A percentile compares a stretch with the other conserved stretches of the same genome.
phyloP scores from a whole-genome alignment of 2,113 vertebrate species.

The Lepisosteus osseus region DNA sequence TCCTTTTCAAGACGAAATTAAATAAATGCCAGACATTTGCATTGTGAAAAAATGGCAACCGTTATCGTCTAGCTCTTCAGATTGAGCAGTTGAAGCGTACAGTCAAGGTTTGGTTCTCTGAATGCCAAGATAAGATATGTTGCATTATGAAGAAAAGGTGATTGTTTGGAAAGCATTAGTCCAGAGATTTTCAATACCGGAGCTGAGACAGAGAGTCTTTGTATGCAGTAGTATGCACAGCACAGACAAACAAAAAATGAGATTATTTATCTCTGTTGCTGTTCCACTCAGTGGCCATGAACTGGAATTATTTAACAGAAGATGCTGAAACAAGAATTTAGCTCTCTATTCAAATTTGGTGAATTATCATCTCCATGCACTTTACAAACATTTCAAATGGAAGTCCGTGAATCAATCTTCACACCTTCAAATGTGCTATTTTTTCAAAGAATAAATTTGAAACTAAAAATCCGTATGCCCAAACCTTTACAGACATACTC shows the following conservation, averaged over 20 bases:
- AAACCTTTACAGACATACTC: too few species aligned
- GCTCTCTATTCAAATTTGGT: background rate
- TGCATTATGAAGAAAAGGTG: background rate
- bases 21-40: too few species aligned
- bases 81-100: background rate
- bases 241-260: background rate
- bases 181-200: background rate
- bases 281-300: background rate
- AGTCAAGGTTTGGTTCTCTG: background rate
- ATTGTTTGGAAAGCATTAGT: too few species aligned
- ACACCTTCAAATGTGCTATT: too few species aligned
- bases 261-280: background rate
- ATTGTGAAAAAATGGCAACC: too few species aligned
- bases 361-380: too few species aligned
- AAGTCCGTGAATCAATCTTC: too few species aligned
- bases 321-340: background rate
- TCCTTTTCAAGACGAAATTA: too few species aligned
- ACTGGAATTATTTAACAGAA: background rate
- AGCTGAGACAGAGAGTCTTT: constrained; percentile 7
- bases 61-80: background rate
- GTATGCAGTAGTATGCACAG: background rate
- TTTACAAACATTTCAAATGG: too few species aligned
- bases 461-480: too few species aligned
- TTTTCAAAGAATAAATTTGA: too few species aligned
- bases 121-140: constrained; percentile 7